Evolutionary conservation across 2,113 vertebrate genomes (phyloP), one percentile per base, ranked within the genome.

Genomic region (Limnothrissa miodon): DNA sequence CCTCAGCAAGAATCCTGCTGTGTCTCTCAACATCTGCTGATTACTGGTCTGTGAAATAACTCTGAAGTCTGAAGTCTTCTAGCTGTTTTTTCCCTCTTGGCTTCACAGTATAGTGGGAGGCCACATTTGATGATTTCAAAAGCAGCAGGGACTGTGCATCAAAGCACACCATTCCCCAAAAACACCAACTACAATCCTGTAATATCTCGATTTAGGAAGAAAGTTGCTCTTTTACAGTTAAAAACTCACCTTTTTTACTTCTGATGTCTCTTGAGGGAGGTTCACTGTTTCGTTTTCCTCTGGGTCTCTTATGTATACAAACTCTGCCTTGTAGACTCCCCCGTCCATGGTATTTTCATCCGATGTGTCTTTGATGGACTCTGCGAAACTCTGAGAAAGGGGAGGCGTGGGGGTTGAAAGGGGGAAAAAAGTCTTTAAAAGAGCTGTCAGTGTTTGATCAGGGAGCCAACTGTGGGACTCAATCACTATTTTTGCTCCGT

Each of bases 271-370:
- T 42, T 86, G 88, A 2, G 17, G 46, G 1, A 13, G 15, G 48
- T 86, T 81, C 89, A 86, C 93, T 82, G 93, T 90, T 87, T 94
- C 94, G 59, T 90, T 92, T 79, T 96, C 95, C 81, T 91, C 92
- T 0, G 92, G 92, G 86, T 97, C 94, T 23, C 93, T 94, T 86
- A 97, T 92, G 85, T 95, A 93, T 86, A 98, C 94, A 88, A 94
- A 95, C 81, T 98, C 96, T 1, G 95, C 96, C 92, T 96, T 97
- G 85, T 96, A 97, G 87, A 95, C 91, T 74, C 94, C 92, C 81
- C 92, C 88, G 78, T 94, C 93, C 39, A 94, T 93, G 96, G 96
- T 96, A 86, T 87, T 91, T 87, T 85, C 81, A 42, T 81, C 29
- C n/a, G 83, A 62, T 45, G 83, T 87, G 39, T 33, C 66, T 74